A percentile compares a stretch with the other conserved stretches of the same genome.
Conservation (phyloP, 1,140 invertebrate species). For the Drosophila pseudoobscura region DNA sequence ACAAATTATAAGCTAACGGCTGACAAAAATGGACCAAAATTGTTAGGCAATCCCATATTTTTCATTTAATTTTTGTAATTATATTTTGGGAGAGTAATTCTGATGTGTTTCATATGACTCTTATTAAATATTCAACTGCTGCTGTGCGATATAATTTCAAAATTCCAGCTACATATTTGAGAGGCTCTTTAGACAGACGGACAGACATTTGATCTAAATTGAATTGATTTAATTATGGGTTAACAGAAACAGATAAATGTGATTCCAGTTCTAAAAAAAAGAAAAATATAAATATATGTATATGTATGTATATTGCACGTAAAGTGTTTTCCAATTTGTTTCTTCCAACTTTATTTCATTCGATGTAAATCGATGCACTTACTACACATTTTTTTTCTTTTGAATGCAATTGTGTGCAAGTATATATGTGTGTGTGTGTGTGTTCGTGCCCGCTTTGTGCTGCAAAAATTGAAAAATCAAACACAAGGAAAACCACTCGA, state of each 20-base stretch:
- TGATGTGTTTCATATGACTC: conserved; percentile 17
- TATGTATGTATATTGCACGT: too few species aligned
- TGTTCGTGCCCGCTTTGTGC: conserved; percentile 50
- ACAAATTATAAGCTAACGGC: conserved; percentile 20
- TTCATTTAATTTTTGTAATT: conserved; percentile 37
- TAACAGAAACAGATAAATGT: not conserved
- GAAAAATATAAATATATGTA: too few species aligned
- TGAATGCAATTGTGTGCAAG: conserved; percentile 8
- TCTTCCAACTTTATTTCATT: too few species aligned
- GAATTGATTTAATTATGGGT: conserved; percentile 11
- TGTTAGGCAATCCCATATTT: not conserved
- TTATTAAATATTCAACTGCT: conserved; percentile 34
- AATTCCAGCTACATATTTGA: conserved; percentile 4
- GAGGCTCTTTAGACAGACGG: not conserved
- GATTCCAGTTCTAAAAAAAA: too few species aligned
- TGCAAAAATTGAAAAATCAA: conserved; percentile 76
- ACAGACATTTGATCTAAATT: conserved; percentile 19
- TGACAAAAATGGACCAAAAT: too few species aligned
- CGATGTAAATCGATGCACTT: not conserved
- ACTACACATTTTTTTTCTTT: not conserved
- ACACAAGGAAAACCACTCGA: conserved; percentile 79
- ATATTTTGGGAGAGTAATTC: conserved; percentile 9
- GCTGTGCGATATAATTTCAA: conserved; percentile 23
- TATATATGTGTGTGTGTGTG: conserved; percentile 2
- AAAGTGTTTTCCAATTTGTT: too few species aligned